These are phyloP conservation scores for Drosophila phalerata DNA, from an alignment of 2,888 invertebrate species.

Conservation along the genomic window DNA sequence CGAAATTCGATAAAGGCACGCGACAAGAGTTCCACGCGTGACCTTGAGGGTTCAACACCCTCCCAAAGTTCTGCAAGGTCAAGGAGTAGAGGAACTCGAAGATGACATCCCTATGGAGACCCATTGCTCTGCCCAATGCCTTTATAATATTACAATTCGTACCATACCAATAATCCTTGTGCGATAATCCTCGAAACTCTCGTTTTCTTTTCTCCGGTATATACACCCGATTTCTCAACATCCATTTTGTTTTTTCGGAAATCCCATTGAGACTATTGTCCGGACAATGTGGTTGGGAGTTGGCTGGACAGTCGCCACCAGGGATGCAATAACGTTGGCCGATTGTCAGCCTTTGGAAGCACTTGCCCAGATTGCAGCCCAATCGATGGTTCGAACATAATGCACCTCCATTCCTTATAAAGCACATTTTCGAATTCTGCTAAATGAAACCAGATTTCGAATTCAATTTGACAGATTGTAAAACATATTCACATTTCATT, in stretches of 20 bases:
- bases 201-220: neutral
- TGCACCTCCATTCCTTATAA: neutral
- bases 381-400: neutral
- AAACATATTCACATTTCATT: neutral
- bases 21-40: neutral
- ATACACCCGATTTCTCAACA: neutral
- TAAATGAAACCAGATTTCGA: conserved; percentile 4
- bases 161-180: conserved; percentile 31
- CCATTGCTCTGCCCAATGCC: conserved; percentile 8
- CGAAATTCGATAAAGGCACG: conserved; percentile 29
- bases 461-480: neutral
- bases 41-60: conserved; percentile 26
- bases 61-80: conserved; percentile 51
- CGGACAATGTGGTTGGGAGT: too few relatives aligned
- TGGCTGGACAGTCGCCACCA: neutral
- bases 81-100: conserved; percentile 47
- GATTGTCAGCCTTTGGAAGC: neutral
- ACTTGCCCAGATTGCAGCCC: neutral
- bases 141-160: conserved; percentile 30
- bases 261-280: neutral
- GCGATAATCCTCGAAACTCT: neutral
- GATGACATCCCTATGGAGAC: conserved; percentile 6
- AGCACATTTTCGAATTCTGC: conserved; percentile 25
- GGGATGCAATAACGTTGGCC: neutral
- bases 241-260: neutral